These are phyloP conservation scores for Petrocephalus microphthalmus DNA, from an alignment of 2,113 vertebrate species.

Conservation along the genomic window DNA sequence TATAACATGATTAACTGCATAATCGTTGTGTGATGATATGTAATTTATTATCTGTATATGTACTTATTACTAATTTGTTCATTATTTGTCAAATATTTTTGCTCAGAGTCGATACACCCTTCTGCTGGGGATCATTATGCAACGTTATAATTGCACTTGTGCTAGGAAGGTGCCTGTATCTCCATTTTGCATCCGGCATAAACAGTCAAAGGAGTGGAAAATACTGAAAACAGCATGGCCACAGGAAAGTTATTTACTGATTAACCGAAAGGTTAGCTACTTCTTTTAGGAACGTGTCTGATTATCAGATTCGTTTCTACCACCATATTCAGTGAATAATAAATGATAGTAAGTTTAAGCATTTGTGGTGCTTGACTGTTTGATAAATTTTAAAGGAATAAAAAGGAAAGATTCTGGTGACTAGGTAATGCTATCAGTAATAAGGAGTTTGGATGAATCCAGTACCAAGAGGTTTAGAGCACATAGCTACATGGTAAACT, in stretches of 20 bases:
- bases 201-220: conserved; percentile 20
- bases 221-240: neutral
- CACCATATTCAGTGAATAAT: neutral
- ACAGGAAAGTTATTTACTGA: conserved; percentile 3
- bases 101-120: neutral
- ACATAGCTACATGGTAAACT: neutral
- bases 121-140: neutral
- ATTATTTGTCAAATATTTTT: neutral
- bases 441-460: neutral
- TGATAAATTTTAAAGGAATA: neutral
- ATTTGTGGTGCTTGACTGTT: neutral
- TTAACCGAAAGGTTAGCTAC: conserved; percentile 12
- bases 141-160: neutral
- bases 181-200: neutral
- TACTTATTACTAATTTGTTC: neutral
- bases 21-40: neutral
- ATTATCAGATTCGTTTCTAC: neutral
- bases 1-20: neutral
- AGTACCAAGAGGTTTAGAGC: neutral
- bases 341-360: neutral
- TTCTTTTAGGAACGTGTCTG: neutral
- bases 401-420: neutral
- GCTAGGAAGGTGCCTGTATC: neutral
- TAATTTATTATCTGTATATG: neutral
- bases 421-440: neutral